Evolutionary conservation across 2,888 invertebrate species (phyloP), one percentile per base, ranked within the genome.

Genomic region (Ichneumoninae sp.): DNA sequence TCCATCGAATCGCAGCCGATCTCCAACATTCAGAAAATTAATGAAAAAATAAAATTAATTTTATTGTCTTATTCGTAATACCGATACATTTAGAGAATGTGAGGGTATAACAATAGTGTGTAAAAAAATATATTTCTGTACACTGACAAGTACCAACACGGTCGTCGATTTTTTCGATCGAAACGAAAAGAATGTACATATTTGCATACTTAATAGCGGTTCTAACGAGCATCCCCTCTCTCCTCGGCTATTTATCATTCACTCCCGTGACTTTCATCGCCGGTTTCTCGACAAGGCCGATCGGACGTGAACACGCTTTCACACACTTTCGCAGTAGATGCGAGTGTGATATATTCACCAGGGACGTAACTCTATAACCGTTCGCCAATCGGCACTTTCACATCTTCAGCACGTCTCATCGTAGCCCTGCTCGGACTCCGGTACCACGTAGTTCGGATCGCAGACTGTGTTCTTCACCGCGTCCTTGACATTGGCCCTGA

Each of bases 401-500:
- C 84, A 69, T 60, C 71, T 83, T 90, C 86, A 93, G 66, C 92
- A 93, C 26, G 89, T 90, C 13, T 91, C 91, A 13, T 93, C 92
- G 82, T 91, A 91, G 30, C 90, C 87, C 26, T 89, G 89, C 8
- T 89, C 89, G 33, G 88, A 85, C 7, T 89, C 91, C 22, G 91
- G 89, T 22, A 92, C 91, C 0, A 91, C 82, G 80, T 93, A 91
- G 87, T 93, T 92, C 0, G 97, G 96, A 92, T 97, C 97, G 90
- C 97, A 97, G 7, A 96, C 94, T 0, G 96, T 96, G 16, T 95
- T 96, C 62, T 93, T 94, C 0, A 97, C 95, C 0, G 96, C 95
- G 83, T 96, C 95, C 26, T 94, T 94, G 0, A 95, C 95, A 89
- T 95, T 95, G 0, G 96, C 96, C 77, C 95, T 96, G 93, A 97